Evolutionary conservation across 2,797 vertebrate genomes (phyloP).

Genomic region (Amazonetta brasiliensis): DNA sequence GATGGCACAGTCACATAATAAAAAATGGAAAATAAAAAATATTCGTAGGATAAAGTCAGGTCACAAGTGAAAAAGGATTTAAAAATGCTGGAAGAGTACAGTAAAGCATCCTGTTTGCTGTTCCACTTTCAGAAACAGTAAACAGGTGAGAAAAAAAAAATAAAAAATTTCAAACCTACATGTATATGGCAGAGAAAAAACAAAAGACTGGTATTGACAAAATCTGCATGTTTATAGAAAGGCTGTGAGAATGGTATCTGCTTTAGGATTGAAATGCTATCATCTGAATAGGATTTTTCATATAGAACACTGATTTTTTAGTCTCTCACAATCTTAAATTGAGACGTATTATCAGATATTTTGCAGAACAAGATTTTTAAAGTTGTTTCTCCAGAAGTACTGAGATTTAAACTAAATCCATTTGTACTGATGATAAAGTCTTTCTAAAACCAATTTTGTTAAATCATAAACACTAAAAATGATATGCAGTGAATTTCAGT

Average conservation of each 20-base stretch:
- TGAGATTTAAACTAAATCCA: not conserved
- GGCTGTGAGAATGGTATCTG: not conserved
- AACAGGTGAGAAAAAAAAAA: not conserved
- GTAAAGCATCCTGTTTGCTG: not conserved
- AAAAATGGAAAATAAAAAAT: not conserved
- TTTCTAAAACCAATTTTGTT: not conserved
- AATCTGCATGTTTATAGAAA: not conserved
- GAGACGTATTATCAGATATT: not conserved
- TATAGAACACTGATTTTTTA: not conserved
- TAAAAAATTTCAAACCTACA: not conserved
- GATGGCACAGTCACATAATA: not conserved
- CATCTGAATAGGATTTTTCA: not conserved
- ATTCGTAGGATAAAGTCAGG: not conserved
- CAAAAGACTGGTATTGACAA: not conserved
- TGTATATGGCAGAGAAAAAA: accelerated
- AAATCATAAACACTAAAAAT: slow-evolving; percentile 8
- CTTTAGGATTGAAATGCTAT: not conserved
- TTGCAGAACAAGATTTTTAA: not conserved
- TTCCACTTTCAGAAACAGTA: not conserved
- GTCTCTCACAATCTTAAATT: not conserved
- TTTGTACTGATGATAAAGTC: not conserved
- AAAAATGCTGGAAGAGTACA: not conserved
- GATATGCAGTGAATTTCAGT: not conserved
- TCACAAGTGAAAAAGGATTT: not conserved
- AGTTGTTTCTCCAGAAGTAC: not conserved